Conservation (phyloP, 2,888 invertebrate species). For the Pogonocherus hispidulus region DNA sequence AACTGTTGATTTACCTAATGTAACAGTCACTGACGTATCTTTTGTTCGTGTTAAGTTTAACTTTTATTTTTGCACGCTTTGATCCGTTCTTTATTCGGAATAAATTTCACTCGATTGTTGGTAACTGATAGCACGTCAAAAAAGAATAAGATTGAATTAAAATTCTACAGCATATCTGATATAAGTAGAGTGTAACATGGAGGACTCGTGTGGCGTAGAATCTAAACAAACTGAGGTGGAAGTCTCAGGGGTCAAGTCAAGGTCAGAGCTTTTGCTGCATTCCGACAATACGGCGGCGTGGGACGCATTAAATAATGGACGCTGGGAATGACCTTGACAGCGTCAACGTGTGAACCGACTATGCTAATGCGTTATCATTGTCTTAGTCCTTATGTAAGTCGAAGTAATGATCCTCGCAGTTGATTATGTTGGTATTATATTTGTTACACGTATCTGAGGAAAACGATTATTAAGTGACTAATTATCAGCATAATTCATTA, state of each 20-base stretch:
- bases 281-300: slow-evolving; percentile 55
- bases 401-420: slow-evolving; percentile 44
- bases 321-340: slow-evolving; percentile 62
- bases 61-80: background rate
- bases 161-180: slow-evolving; percentile 14
- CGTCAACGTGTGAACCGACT: slow-evolving; percentile 61
- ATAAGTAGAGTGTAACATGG: slow-evolving; percentile 23
- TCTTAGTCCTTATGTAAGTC: slow-evolving; percentile 47
- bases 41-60: slow-evolving; percentile 5
- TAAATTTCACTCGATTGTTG: background rate
- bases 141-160: slow-evolving; percentile 13
- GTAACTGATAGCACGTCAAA: background rate
- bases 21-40: background rate
- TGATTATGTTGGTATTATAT: slow-evolving; percentile 41
- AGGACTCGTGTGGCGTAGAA: slow-evolving; percentile 12
- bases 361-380: slow-evolving; percentile 57
- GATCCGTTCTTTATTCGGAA: slow-evolving; percentile 1
- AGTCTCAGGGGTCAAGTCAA: slow-evolving; percentile 58
- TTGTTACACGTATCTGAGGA: slow-evolving; percentile 10
- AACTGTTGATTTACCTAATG: background rate
- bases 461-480: slow-evolving; percentile 13
- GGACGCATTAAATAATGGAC: slow-evolving; percentile 58
- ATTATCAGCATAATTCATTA: slow-evolving; percentile 28
- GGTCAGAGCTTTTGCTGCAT: slow-evolving; percentile 53
- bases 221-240: slow-evolving; percentile 13